A percentile compares a stretch with the other conserved stretches of the same genome.
These are phyloP conservation scores for Glareola pratincola DNA, from an alignment of 2,113 vertebrate species.

Conservation along the genomic window DNA sequence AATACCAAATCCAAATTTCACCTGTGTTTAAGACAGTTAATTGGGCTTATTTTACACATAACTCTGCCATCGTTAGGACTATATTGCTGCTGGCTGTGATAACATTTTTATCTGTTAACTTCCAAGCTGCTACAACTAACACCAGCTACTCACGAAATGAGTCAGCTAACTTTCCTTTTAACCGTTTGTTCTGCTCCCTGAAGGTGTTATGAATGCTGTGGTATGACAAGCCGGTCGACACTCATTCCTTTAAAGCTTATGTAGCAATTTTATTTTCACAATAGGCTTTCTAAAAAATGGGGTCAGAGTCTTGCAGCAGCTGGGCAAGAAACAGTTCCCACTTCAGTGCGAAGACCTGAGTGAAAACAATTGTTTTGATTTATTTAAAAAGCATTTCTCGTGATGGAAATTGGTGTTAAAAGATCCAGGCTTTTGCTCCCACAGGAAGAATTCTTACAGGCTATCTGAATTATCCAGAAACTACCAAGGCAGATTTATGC, in stretches of 20 bases:
- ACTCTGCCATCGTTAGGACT: slow-evolving; percentile 31
- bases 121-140: slow-evolving; percentile 42
- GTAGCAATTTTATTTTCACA: slow-evolving; percentile 40
- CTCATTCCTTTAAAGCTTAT: slow-evolving; percentile 54
- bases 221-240: slow-evolving; percentile 31
- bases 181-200: slow-evolving; percentile 59
- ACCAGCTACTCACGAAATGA: slow-evolving; percentile 66
- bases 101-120: slow-evolving; percentile 67
- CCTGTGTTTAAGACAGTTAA: slow-evolving; percentile 18
- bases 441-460: not conserved
- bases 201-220: slow-evolving; percentile 57
- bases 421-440: not conserved
- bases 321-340: not conserved
- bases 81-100: slow-evolving; percentile 54
- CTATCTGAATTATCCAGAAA: slow-evolving; percentile 3
- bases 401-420: not conserved
- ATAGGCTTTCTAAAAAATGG: slow-evolving; percentile 20
- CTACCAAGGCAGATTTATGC: not conserved
- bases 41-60: not conserved
- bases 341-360: not conserved
- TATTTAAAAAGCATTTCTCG: not conserved
- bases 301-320: slow-evolving; percentile 10
- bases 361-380: slow-evolving; percentile 9
- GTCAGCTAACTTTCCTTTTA: slow-evolving; percentile 73
- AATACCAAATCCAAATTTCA: not conserved